phyloP scores from a whole-genome alignment of 2,888 invertebrate species.

The Cantharis rustica region DNA sequence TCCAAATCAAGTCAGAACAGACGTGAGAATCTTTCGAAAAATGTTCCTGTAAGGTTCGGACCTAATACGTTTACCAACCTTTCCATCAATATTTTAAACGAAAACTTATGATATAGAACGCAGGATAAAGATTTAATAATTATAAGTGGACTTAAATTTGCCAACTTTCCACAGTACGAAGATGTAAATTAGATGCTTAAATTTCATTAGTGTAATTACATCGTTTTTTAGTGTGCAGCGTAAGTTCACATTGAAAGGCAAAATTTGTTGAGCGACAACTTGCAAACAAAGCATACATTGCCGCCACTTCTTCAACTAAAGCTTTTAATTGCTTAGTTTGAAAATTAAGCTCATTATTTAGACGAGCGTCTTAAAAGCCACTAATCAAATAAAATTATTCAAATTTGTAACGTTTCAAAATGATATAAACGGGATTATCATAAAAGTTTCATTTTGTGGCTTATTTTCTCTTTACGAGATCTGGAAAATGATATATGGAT shows the following conservation, averaged over 20 bases:
- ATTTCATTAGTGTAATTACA: slow-evolving; percentile 19
- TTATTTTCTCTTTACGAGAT: neutral
- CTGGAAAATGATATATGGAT: slow-evolving; percentile 9
- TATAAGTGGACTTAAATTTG: neutral
- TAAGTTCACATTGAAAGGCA: slow-evolving; percentile 12
- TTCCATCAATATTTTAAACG: neutral
- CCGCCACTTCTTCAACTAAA: neutral
- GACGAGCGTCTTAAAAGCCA: neutral
- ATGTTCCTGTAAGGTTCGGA: neutral
- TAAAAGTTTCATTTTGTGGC: neutral
- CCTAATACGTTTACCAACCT: neutral
- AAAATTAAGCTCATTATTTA: neutral
- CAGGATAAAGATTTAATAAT: neutral
- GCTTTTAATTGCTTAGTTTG: neutral
- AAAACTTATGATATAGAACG: neutral
- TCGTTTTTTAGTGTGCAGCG: slow-evolving; percentile 20
- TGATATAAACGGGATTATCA: neutral
- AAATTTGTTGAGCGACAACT: slow-evolving; percentile 13
- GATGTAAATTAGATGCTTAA: slow-evolving; percentile 14
- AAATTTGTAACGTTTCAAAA: neutral
- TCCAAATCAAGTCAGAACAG: neutral
- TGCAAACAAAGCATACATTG: neutral
- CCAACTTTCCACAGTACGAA: neutral
- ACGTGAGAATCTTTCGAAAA: neutral
- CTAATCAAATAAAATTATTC: neutral